These are phyloP conservation scores for Actinia equina DNA, from an alignment of 64 coral and sea anemone genomes.

Conservation along the genomic window DNA sequence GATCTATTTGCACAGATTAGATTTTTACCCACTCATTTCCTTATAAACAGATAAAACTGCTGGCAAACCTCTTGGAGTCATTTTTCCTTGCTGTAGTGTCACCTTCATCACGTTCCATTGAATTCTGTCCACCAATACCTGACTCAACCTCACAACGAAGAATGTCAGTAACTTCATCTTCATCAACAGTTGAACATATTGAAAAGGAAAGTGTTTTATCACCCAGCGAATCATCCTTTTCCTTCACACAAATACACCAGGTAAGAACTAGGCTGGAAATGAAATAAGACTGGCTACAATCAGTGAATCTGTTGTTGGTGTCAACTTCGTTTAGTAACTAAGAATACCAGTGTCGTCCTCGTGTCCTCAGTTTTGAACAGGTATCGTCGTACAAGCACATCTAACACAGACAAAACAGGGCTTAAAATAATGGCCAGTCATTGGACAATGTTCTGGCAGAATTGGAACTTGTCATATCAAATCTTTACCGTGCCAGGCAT, in stretches of 20 bases:
- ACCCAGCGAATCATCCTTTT: constrained; percentile 62
- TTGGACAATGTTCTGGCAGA: too few relatives aligned
- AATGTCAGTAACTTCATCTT: constrained; percentile 71
- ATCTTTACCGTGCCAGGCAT: too few relatives aligned
- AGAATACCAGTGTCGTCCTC: too few relatives aligned
- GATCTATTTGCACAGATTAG: not conserved
- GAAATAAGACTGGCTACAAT: too few relatives aligned
- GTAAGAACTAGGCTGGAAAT: constrained; percentile 5
- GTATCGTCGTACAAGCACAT: too few relatives aligned
- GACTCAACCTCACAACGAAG: constrained; percentile 45
- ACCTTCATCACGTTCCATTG: not conserved
- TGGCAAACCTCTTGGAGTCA: constrained; percentile 36
- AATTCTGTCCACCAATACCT: constrained; percentile 21
- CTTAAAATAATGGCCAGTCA: too few relatives aligned
- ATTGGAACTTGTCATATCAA: too few relatives aligned
- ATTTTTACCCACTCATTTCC: not conserved
- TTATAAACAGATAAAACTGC: constrained; percentile 28
- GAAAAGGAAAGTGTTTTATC: constrained; percentile 65
- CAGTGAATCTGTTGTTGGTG: too few relatives aligned
- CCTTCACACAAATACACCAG: constrained; percentile 74
- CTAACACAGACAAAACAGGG: too few relatives aligned
- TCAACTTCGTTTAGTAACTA: too few relatives aligned
- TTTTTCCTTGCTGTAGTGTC: not conserved
- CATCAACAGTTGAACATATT: constrained; percentile 69
- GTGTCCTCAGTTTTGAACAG: too few relatives aligned